Evolutionary conservation across 2,113 vertebrate species (phyloP), one percentile per base, ranked within the genome.

Genomic region (Myrmophylax atrothorax): DNA sequence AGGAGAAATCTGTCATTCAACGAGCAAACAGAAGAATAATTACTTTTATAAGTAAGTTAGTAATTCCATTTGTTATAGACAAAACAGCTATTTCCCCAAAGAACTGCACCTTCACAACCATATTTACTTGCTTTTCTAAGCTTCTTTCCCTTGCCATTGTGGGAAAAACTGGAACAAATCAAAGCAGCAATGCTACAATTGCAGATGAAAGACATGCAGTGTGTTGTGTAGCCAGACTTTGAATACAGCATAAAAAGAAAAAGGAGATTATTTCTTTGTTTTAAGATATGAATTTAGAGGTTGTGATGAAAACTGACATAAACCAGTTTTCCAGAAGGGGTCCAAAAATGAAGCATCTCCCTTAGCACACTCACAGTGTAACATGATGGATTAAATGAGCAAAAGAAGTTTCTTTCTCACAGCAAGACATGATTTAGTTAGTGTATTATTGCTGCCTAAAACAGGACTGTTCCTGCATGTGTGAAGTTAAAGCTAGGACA

Each of bases 41-140:
- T 83, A 84, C 68, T 44, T 84, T 84, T 49, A 69, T 49, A 95
- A 85, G 78, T 84, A 87, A 66, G 38, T 84, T 10, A 67, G 60
- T 72, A 95, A 90, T 86, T 93, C 42, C 63, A 63, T 82, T 90
- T 90, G 74, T 84, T 84, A 72, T 17, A 86, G 92, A 44, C 52
- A 95, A 74, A 68, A 52, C 15, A 90, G 68, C 64, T 88, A 68
- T 90, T 94, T 87, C 58, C 78, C 38, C 78, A 82, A 95, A 86
- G 82, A 87, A 82, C 70, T 93, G 49, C 68, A 90, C 72, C 68
- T 90, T 78, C 73, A 88, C 29, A 88, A 87, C 47, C 38, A 37
- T 47, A 74, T 59, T 59, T 73, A 80, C 62, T 87, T 58, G 59
- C 14, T 86, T 60, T 85, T 52, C 81, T 66, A 28, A 85, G 63